These are phyloP conservation scores for Coregonus clupeaformis DNA, from an alignment of 2,113 vertebrate genomes.

Conservation along the genomic window DNA sequence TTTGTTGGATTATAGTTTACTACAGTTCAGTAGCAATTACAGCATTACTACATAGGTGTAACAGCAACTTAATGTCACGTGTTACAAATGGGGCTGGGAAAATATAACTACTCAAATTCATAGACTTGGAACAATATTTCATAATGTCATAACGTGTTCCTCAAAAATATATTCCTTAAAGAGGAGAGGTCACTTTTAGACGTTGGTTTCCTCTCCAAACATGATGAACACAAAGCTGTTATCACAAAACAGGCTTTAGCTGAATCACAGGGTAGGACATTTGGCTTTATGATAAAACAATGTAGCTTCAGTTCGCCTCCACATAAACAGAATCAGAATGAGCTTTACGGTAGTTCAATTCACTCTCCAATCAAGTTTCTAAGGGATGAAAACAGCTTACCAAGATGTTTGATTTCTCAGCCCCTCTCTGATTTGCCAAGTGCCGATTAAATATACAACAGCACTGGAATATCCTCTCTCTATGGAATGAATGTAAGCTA, in stretches of 20 bases:
- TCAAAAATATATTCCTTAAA: neutral
- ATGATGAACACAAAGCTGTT: neutral
- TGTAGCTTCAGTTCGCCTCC: neutral
- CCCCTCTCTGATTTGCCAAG: neutral
- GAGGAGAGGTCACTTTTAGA: neutral
- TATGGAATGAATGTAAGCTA: neutral
- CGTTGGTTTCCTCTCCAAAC: neutral
- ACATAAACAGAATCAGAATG: neutral
- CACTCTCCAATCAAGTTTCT: neutral
- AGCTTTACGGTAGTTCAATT: neutral
- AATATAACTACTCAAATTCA: too few species aligned
- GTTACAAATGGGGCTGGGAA: too few species aligned
- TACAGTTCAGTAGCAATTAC: too few species aligned
- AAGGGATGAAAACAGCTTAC: conserved; percentile 1
- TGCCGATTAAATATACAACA: neutral
- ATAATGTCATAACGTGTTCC: neutral
- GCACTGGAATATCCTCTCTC: neutral
- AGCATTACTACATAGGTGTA: too few species aligned
- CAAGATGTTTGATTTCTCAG: neutral
- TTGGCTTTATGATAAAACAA: neutral
- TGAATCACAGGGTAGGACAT: conserved; percentile 2
- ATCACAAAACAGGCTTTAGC: neutral
- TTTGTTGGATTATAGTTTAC: too few species aligned
- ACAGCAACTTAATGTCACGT: too few species aligned
- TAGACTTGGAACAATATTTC: neutral